These are phyloP conservation scores for Odontomyia ornata DNA, from an alignment of 2,888 invertebrate species.

Conservation along the genomic window DNA sequence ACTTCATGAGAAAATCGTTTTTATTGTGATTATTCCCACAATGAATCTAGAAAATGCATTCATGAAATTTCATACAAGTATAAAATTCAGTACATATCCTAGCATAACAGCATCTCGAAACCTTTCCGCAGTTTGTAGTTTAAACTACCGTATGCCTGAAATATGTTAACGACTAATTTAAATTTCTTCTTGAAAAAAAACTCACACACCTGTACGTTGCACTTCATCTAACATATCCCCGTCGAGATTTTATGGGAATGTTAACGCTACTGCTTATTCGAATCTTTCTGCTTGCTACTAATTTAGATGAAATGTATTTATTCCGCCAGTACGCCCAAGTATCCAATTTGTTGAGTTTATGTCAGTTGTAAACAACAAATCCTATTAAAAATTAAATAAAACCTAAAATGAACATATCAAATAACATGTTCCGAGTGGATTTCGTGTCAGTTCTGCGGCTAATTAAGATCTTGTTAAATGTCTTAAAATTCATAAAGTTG, in stretches of 20 bases:
- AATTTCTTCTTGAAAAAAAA: too few relatives aligned
- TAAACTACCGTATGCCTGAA: background rate
- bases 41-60: too few relatives aligned
- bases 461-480: slow-evolving; percentile 25
- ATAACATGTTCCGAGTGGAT: slow-evolving; percentile 10
- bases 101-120: too few relatives aligned
- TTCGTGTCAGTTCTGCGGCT: slow-evolving; percentile 17
- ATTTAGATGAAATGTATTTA: background rate
- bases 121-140: background rate
- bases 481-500: slow-evolving; percentile 9
- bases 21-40: too few relatives aligned
- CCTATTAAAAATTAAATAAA: slow-evolving; percentile 31
- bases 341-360: slow-evolving; percentile 40
- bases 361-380: slow-evolving; percentile 30
- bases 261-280: slow-evolving; percentile 24
- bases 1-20: too few relatives aligned
- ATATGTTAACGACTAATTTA: background rate
- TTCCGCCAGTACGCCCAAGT: slow-evolving; percentile 4
- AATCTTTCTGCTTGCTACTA: slow-evolving; percentile 20
- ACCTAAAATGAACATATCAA: slow-evolving; percentile 5
- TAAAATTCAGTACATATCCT: too few relatives aligned
- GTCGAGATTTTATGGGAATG: background rate
- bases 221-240: background rate
- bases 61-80: too few relatives aligned
- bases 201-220: background rate